These are phyloP conservation scores for Platysteira castanea DNA, from an alignment of 2,113 vertebrate species.

Conservation along the genomic window DNA sequence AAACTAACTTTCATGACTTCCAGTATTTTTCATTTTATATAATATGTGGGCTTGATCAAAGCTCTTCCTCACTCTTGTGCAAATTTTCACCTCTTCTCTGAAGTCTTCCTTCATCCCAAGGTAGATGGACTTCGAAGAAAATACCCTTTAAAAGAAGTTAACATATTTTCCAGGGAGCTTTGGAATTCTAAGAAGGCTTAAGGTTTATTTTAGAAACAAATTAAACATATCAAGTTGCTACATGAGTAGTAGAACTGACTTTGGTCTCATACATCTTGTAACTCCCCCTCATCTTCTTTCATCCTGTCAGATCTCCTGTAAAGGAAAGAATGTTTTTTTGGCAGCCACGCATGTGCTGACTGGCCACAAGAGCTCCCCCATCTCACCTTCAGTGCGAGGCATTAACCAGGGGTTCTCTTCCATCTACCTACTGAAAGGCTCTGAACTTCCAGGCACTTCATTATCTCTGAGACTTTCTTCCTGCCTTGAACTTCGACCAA, in stretches of 20 bases:
- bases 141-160: background rate
- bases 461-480: background rate
- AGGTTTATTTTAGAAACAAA: conserved; percentile 26
- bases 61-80: background rate
- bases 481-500: background rate
- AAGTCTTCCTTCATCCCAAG: background rate
- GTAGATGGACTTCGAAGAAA: background rate
- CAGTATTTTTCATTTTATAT: background rate
- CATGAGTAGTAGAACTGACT: background rate
- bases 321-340: background rate
- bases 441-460: background rate
- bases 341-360: background rate
- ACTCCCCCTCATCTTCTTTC: background rate
- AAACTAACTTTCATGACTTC: background rate
- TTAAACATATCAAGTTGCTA: background rate
- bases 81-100: background rate
- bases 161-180: background rate
- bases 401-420: background rate
- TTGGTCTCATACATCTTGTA: background rate
- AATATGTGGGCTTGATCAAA: background rate
- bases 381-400: background rate
- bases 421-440: background rate
- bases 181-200: background rate
- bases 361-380: background rate
- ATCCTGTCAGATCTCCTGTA: background rate